Conservation (phyloP, 2,113 vertebrate species). For the Etheostoma cragini region DNA sequence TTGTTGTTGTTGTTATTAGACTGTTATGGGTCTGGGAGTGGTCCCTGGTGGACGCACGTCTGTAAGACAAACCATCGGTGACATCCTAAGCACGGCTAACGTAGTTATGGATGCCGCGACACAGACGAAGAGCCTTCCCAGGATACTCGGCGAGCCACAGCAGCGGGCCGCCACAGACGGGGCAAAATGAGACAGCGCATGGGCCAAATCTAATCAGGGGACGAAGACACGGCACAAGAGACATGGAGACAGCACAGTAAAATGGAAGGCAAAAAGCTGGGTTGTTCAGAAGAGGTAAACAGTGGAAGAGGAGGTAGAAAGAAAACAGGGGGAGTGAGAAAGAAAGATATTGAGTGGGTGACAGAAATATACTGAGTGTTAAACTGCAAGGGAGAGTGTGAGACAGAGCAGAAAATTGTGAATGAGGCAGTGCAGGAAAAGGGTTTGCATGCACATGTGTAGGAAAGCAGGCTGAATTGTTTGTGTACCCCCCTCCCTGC, state of each 20-base stretch:
- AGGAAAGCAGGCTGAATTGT: constrained; percentile 57
- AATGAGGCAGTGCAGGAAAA: constrained; percentile 37
- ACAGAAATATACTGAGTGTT: constrained; percentile 58
- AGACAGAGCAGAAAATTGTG: constrained; percentile 50
- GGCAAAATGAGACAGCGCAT: constrained; percentile 74
- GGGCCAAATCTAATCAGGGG: constrained; percentile 77
- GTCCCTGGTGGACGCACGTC: constrained; percentile 55
- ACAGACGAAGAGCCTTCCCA: constrained; percentile 63
- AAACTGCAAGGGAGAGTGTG: constrained; percentile 62
- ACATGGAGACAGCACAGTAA: constrained; percentile 32
- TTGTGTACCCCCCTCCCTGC: constrained; percentile 63
- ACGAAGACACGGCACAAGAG: constrained; percentile 59
- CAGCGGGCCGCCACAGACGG: constrained; percentile 44
- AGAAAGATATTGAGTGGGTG: constrained; percentile 56
- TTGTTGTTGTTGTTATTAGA: constrained; percentile 56
- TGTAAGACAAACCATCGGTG: constrained; percentile 69
- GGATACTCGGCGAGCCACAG: constrained; percentile 47
- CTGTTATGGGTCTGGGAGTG: constrained; percentile 49
- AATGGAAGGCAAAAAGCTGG: constrained; percentile 19
- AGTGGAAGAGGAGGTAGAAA: constrained; percentile 23
- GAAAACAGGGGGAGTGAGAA: constrained; percentile 36
- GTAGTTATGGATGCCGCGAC: constrained; percentile 66
- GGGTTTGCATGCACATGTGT: constrained; percentile 38
- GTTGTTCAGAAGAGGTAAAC: constrained; percentile 51
- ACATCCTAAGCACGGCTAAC: constrained; percentile 76